Percentiles rank a stretch among this genome's conserved stretches.
These are phyloP conservation scores for Electrona antarctica DNA, from an alignment of 2,113 vertebrate genomes.

Conservation along the genomic window DNA sequence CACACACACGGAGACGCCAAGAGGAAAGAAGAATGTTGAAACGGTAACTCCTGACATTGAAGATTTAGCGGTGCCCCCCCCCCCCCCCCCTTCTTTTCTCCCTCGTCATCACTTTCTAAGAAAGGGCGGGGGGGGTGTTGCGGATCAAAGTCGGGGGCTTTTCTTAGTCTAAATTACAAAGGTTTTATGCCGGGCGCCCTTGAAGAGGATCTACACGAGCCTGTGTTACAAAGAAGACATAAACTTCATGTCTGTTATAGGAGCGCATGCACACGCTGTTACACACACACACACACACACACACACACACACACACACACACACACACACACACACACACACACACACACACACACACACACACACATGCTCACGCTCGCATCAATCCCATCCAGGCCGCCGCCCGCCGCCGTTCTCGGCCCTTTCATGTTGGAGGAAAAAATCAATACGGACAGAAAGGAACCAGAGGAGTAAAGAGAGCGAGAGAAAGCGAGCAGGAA, in stretches of 20 bases:
- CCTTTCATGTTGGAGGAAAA: constrained; percentile 45
- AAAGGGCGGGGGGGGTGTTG: not conserved
- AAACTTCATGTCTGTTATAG: too few species aligned
- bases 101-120: constrained; percentile 39
- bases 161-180: constrained; percentile 36
- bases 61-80: not conserved
- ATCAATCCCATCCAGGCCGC: constrained; percentile 27
- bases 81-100: constrained; percentile 22
- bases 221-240: not conserved
- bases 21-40: constrained; percentile 16
- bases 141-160: constrained; percentile 2
- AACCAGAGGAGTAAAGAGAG: constrained; percentile 10
- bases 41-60: not conserved
- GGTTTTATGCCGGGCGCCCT: constrained; percentile 15
- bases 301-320: constrained; percentile 15
- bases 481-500: constrained; percentile 9
- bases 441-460: constrained; percentile 59
- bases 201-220: constrained; percentile 25
- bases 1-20: too few species aligned
- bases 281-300: constrained; percentile 7
- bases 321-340: not conserved
- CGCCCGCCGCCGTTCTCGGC: not conserved
- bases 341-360: constrained; percentile 1
- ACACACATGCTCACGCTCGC: not conserved
- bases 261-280: too few species aligned